Conservation (phyloP, 2,888 invertebrate genomes). For the Tillus elongatus region DNA sequence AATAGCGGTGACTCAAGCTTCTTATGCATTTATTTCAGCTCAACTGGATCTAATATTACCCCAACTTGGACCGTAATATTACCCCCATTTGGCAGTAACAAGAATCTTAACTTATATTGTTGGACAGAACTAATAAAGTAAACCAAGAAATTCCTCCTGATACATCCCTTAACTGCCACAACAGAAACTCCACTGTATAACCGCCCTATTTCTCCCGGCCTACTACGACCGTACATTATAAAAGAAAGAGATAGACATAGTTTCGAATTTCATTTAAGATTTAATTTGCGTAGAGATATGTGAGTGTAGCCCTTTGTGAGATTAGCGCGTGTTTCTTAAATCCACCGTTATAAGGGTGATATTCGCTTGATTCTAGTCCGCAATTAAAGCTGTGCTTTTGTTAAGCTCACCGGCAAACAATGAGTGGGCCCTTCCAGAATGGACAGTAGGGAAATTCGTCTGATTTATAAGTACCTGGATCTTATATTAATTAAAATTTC, state of each 20-base stretch:
- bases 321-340: conserved; percentile 23
- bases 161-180: too few species aligned
- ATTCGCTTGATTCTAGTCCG: conserved; percentile 25
- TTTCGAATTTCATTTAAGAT: conserved; percentile 45
- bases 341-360: conserved; percentile 23
- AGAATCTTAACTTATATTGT: too few species aligned
- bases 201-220: too few species aligned
- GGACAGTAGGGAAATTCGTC: conserved; percentile 31
- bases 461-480: conserved; percentile 39
- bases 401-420: conserved; percentile 39
- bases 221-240: not conserved
- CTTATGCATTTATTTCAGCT: too few species aligned
- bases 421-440: conserved; percentile 34
- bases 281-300: conserved; percentile 41
- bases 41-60: too few species aligned
- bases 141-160: too few species aligned
- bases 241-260: conserved; percentile 32
- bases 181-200: too few species aligned
- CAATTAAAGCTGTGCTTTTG: conserved; percentile 40
- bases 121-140: too few species aligned
- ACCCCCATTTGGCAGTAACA: too few species aligned
- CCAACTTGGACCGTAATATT: too few species aligned
- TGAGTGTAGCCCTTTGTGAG: conserved; percentile 33
- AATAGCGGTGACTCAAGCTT: too few species aligned
- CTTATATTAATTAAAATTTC: conserved; percentile 39